Evolutionary conservation across 2,797 vertebrate species (phyloP).

Genomic region (Rhadinocentrus ornatus): DNA sequence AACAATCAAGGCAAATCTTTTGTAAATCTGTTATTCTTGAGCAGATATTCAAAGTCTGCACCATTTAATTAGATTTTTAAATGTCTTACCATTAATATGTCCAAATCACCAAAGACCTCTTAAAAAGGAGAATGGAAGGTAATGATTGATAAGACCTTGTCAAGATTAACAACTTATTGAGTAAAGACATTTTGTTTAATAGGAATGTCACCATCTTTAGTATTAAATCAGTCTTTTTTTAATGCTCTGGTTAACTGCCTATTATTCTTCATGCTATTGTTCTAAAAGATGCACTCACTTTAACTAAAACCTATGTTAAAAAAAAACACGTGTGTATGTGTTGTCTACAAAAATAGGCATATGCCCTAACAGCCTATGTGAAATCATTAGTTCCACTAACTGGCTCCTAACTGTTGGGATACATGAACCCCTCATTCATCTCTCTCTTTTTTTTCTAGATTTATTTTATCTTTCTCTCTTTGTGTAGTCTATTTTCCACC

Average conservation of each 20-base stretch:
- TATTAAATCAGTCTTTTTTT: constrained; percentile 9
- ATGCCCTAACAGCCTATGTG: constrained; percentile 66
- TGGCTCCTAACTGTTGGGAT: constrained; percentile 59
- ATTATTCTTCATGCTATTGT: constrained; percentile 26
- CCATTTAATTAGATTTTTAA: background rate
- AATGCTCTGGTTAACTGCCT: constrained; percentile 10
- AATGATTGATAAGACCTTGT: no score
- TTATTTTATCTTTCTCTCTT: constrained; percentile 34
- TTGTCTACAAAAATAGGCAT: constrained; percentile 55
- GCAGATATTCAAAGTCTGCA: background rate
- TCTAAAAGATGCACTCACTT: constrained; percentile 19
- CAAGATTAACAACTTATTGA: no score
- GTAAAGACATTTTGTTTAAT: background rate
- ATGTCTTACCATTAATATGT: background rate
- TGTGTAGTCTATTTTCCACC: constrained; percentile 19
- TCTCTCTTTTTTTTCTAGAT: constrained; percentile 18
- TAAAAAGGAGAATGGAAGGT: no score
- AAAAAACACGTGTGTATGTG: constrained; percentile 21
- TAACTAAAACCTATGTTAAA: constrained; percentile 28
- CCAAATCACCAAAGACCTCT: no score
- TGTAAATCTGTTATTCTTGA: no score
- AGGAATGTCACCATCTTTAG: background rate
- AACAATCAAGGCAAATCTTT: no score
- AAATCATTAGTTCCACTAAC: constrained; percentile 76
- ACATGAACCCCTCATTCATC: constrained; percentile 41